Base-by-base conservation (phyloP, 2,113 vertebrate genomes). In the Tenebrosternarchus preto region DNA sequence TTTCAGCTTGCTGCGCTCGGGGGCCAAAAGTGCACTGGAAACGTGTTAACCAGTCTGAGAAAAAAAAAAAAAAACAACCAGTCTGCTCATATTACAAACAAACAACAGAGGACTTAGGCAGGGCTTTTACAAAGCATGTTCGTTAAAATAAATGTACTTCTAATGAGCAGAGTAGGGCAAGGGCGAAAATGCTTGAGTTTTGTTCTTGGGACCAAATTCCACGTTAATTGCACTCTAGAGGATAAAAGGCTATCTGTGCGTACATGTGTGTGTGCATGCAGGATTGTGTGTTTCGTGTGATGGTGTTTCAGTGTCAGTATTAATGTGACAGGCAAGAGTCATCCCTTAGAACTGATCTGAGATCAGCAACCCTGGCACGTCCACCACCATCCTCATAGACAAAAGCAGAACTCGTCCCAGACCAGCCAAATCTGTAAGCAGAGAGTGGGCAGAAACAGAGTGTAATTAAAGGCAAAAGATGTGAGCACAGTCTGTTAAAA, bases 191-290 rank as follows among this genome's bases (percentile, higher is more conserved):
- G 72, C 80, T 66, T 80, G 71, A 46, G 50, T 60, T 16, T 76
- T 25, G 20, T 80, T 80, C 83, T 61, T 86, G 61, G 60, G 70
- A 82, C 82, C 31, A 80, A 61, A 85, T 83, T 84, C 50, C 64
- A 81, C 60, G 31, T 84, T 85, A 86, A 88, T 86, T 89, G 88
- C 86, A 80, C 88, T 83, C 76, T 69, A 78, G 57, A 78, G 84
- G 60, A 73, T 84, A 82, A 86, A 85, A 84, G 25, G 15, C 84
- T 76, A 76, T 73, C 3, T 33, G 20, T 16, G 22, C 43, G 66
- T 63, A 12, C 61, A 50, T 39, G 15, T 78, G 33, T 55, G 57
- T 50, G 29, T 71, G 7, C 72, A 6, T 31, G 15, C 22, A 12
- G 5, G 43, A 9, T 6, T 16, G 22, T 57, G 73, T 63, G n/a